Percentiles rank a stretch among this genome's conserved stretches.
Evolutionary conservation across 2,888 invertebrate genomes (phyloP).

Genomic region (Bombylius major): DNA sequence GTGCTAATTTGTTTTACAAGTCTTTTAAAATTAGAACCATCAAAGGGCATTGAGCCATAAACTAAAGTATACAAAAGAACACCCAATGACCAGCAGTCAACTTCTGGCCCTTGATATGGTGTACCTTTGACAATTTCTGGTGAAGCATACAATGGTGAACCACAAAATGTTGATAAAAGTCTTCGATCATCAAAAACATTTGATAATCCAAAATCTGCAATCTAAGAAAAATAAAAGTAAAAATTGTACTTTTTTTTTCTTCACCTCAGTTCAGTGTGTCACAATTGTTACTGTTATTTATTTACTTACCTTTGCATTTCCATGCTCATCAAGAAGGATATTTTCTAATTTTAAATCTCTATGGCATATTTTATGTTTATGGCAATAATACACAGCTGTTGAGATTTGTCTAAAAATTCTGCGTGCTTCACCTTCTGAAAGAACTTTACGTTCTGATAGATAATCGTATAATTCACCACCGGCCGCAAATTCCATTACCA

Average conservation of each 20-base stretch:
- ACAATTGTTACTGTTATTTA: background rate
- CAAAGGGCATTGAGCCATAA: slow-evolving; percentile 99
- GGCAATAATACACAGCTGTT: slow-evolving; percentile 94
- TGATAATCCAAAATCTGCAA: slow-evolving; percentile 96
- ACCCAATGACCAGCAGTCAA: slow-evolving; percentile 88
- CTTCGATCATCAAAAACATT: slow-evolving; percentile 89
- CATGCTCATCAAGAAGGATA: slow-evolving; percentile 81
- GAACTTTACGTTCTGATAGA: slow-evolving; percentile 80
- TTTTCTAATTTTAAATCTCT: slow-evolving; percentile 92
- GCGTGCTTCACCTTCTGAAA: slow-evolving; percentile 84
- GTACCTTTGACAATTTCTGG: slow-evolving; percentile 96
- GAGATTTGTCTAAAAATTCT: slow-evolving; percentile 93
- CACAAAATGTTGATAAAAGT: slow-evolving; percentile 84
- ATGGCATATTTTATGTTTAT: slow-evolving; percentile 96
- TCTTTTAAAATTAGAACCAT: slow-evolving; percentile 94
- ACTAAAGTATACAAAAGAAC: slow-evolving; percentile 95
- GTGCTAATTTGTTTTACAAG: slow-evolving; percentile 93
- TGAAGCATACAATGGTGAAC: slow-evolving; percentile 91
- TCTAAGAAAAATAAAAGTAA: slow-evolving; percentile 42
- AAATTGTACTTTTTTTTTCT: background rate
- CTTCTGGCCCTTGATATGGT: slow-evolving; percentile 95
- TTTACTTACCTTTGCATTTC: slow-evolving; percentile 85
- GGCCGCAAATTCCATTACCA: slow-evolving; percentile 98
- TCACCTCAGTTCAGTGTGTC: too few relatives aligned
- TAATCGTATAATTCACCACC: slow-evolving; percentile 98